Base-by-base conservation (phyloP, 2,888 invertebrate species). In the Mimumesa dahlbomi region DNA sequence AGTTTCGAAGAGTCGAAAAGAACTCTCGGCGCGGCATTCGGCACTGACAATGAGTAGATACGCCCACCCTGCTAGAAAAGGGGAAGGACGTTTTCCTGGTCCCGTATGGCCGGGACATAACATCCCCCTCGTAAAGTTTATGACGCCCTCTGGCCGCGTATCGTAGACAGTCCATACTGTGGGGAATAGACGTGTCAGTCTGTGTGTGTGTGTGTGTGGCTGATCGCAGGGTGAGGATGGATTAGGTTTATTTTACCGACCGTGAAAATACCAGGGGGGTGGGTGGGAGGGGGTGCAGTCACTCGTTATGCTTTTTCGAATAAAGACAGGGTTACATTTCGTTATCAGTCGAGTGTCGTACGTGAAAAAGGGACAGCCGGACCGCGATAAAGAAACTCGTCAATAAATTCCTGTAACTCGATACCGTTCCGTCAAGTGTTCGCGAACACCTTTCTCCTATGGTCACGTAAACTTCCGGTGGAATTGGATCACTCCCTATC, bases 101-200 rank as follows among this genome's bases (percentile, higher is more conserved):
- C 53, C 34, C n/a, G 36, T 49, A 58, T 48, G 34, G 53, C 21
- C 48, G 16, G 16, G 36, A 53, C 43, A 25, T 43, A 65, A 54
- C 50, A 29, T 19, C n/a, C 16, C 54, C 40, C 68, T 73, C 73
- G 77, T 79, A 80, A 79, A 80, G 46, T 81, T 78, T 77, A 79
- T 56, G 67, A 59, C 53, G 62, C 63, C 69, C 73, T 72, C 54
- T 64, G 63, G 63, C 74, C 75, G 70, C 59, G 71, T 75, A 71
- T 74, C 59, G 69, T 54, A 58, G 67, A 49, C 45, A 29, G 48
- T 52, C 22, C 29, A 48, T 42, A 29, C 21, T 11, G 22, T 19
- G 18, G 25, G 18, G 25, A 25, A 14, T 5, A 16, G 36, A 11
- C 19, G 2, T 4, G 7, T n/a, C n/a, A n/a, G n/a, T n/a, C n/a